Percentiles rank a stretch among this genome's conserved stretches.
These are phyloP conservation scores for Anthopleura xanthogrammica DNA, from an alignment of 92 coral and sea anemone species.

Conservation along the genomic window DNA sequence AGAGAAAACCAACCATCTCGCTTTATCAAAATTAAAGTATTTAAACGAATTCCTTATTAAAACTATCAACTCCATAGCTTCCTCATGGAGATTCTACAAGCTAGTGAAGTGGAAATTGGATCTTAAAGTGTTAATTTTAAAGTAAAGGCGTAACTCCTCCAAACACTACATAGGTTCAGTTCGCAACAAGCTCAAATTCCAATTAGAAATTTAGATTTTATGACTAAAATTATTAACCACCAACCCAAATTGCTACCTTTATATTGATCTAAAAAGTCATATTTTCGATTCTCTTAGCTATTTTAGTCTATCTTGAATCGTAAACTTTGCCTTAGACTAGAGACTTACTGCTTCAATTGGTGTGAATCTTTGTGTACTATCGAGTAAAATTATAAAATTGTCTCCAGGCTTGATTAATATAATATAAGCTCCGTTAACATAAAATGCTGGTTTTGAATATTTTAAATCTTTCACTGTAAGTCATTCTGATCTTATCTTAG, in stretches of 20 bases:
- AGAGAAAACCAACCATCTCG: neutral
- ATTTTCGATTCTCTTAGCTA: neutral
- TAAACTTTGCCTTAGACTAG: neutral
- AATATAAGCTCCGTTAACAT: neutral
- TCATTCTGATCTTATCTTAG: constrained; percentile 1
- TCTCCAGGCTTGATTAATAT: neutral
- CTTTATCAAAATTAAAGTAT: neutral
- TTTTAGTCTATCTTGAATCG: neutral
- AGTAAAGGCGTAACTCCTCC: neutral
- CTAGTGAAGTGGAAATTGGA: neutral
- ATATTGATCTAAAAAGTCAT: neutral
- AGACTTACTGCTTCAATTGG: too few relatives aligned
- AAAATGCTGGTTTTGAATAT: neutral
- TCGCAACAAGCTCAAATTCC: neutral
- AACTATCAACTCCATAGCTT: neutral
- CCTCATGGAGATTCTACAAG: neutral
- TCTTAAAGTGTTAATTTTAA: neutral
- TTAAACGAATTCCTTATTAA: neutral
- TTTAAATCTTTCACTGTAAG: neutral
- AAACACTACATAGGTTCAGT: neutral
- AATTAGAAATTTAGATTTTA: neutral
- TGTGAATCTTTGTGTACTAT: neutral
- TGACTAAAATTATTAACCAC: neutral
- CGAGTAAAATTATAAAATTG: neutral
- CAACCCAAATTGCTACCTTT: neutral